A percentile compares a stretch with the other conserved stretches of the same genome.
phyloP scores from a whole-genome alignment of 2,888 invertebrate genomes.

The Synanthedon vespiformis region DNA sequence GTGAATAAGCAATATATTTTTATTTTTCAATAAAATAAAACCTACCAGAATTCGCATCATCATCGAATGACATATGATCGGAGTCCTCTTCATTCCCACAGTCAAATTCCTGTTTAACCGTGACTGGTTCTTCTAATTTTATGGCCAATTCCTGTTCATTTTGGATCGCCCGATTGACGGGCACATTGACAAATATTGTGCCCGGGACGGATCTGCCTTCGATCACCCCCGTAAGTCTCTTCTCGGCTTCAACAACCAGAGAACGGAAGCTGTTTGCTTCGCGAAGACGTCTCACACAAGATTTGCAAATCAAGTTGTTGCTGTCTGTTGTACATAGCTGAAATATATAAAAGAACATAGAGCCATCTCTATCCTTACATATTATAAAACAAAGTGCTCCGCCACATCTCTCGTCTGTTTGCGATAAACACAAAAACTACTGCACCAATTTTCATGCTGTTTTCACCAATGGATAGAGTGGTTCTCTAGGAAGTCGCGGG shows the following conservation, averaged over 20 bases:
- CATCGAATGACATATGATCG: not conserved
- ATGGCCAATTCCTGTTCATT: not conserved
- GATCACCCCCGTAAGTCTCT: conserved; percentile 21
- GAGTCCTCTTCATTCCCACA: not conserved
- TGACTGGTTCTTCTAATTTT: not conserved
- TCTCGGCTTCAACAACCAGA: conserved; percentile 33
- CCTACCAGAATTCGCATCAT: not conserved
- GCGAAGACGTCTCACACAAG: conserved; percentile 28
- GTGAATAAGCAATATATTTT: too few species aligned
- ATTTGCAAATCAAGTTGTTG: conserved; percentile 28
- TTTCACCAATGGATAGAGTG: too few species aligned
- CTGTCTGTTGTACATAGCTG: conserved; percentile 33
- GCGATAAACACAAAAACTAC: too few species aligned
- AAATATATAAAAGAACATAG: conserved; percentile 8
- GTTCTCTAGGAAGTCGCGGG: too few species aligned
- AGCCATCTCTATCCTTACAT: too few species aligned
- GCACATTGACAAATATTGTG: conserved; percentile 25
- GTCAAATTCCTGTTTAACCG: not conserved
- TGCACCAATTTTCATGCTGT: too few species aligned
- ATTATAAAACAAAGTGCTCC: too few species aligned
- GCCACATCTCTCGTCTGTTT: too few species aligned
- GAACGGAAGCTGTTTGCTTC: conserved; percentile 36
- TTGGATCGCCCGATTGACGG: not conserved
- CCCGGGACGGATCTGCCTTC: conserved; percentile 19
- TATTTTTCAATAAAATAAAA: not conserved